These are phyloP conservation scores for Pollenia angustigena DNA, from an alignment of 2,888 invertebrate species.

Conservation along the genomic window DNA sequence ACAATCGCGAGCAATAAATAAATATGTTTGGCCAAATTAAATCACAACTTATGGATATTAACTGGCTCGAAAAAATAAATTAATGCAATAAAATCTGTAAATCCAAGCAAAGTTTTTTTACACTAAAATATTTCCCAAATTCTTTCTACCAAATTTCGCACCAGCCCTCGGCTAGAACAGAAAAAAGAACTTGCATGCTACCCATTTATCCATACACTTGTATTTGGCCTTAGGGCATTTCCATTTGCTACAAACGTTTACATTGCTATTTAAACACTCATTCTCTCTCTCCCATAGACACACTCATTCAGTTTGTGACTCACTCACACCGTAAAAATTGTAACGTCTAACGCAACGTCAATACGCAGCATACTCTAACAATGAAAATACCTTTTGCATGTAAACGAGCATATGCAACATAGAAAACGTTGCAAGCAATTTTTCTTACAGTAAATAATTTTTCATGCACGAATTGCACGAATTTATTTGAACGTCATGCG, in stretches of 20 bases:
- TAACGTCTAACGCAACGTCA: conserved; percentile 36
- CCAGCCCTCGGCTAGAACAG: neutral
- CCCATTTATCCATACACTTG: conserved; percentile 52
- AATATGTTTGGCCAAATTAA: no score
- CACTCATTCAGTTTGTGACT: neutral
- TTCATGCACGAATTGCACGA: conserved; percentile 73
- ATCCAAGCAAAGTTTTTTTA: neutral
- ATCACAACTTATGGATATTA: no score
- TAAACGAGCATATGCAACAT: conserved; percentile 26
- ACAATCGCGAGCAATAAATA: no score
- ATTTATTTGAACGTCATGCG: conserved; percentile 71
- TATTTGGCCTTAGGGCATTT: conserved; percentile 61
- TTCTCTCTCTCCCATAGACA: neutral
- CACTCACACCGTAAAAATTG: neutral
- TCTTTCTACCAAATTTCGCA: neutral
- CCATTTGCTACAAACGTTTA: conserved; percentile 66
- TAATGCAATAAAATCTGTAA: no score
- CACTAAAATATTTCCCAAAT: neutral
- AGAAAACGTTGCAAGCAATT: conserved; percentile 72
- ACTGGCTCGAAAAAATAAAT: no score
- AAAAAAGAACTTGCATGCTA: conserved; percentile 15
- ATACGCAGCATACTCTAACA: conserved; percentile 11
- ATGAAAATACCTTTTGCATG: no score
- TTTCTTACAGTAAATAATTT: conserved; percentile 76
- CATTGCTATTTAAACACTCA: conserved; percentile 41